Evolutionary conservation across 2,888 invertebrate genomes (phyloP), one percentile per base, ranked within the genome.

Genomic region (Deladenus siricidicola): DNA sequence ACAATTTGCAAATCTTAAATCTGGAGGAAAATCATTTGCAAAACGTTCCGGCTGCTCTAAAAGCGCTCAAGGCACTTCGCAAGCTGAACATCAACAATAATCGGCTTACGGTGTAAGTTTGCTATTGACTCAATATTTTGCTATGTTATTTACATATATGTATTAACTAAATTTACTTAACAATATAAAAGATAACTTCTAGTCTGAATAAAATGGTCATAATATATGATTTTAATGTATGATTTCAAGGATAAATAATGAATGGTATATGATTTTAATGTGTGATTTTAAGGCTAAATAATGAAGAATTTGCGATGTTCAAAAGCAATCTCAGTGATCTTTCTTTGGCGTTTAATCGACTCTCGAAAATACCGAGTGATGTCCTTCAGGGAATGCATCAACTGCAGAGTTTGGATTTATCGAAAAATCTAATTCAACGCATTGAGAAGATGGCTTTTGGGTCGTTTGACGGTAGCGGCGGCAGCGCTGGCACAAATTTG

Each of bases 21-120:
- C 84, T 94, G 70, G 90, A 90, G 60, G 90, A 91, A 81, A 94
- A 94, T 83, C 85, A 86, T 80, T 88, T 96, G 79, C 85, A 85
- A 58, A 85, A 85, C 60, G 81, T 94, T 62, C 88, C 88, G 70
- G 86, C 87, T 10, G 87, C 88, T 53, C 89, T 91, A 80, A 85
- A 86, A 65, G 89, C 89, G 49, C 85, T 93, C 83, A 86, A 85
- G 69, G 89, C 88, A 80, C 85, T 94, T 60, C 89, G 89, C 79
- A 89, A 89, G 21, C 83, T 94, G 68, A 85, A 90, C 64, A 83
- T 94, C 78, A 89, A 91, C 75, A 89, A 89, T 67, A 93, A 93
- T 82, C 86, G 87, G 17, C 75, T 86, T 34, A 80, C 79, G 10
- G 78, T 85, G 58, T 71, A 49, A n/a, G n/a, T n/a, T n/a, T n/a